Evolutionary conservation across 2,888 invertebrate genomes (phyloP), one percentile per base, ranked within the genome.

Genomic region (Cactoblastis cactorum): DNA sequence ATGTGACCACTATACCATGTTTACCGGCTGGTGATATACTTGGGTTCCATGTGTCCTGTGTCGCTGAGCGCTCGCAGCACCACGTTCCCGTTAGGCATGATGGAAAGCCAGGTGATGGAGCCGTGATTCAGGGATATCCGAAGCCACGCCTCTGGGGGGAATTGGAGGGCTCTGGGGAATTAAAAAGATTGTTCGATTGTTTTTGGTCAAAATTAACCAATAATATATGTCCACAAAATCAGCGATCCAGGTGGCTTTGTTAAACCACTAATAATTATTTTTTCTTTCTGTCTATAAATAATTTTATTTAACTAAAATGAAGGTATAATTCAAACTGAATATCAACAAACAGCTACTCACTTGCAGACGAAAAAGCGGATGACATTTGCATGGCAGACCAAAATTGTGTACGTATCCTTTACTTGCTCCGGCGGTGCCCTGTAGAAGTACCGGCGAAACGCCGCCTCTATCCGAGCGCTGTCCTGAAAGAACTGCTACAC

Each of bases 331-430:
- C n/a, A n/a, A n/a, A n/a, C n/a, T n/a, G n/a, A n/a, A n/a, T n/a
- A n/a, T n/a, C n/a, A n/a, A n/a, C n/a, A n/a, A n/a, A n/a, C n/a
- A n/a, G n/a, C n/a, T n/a, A 83, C 84, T 87, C 71, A 95, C 95
- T 95, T 92, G 91, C 97, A 97, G n/a, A 96, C 94, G 73, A 96
- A 96, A 83, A 97, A 99, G 39, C 98, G 91, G 68, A 99, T 99
- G 17, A 99, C 99, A 82, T 99, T 99, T 2, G 97, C 98, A 80
- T 99, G 99, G 64, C 99, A 99, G 1, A 99, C 98, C 50, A 99
- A 87, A 37, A 99, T 77, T 32, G 98, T 98, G 77, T 95, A 97
- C 0, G 94, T 92, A 76, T 98, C 97, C 38, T 94, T 88, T 1
- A 92, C 91, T 80, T 99, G 98, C 0, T 91, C 89, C 0, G 94